Base-by-base conservation (phyloP, 64 coral and sea anemone species). In the Actinia tenebrosa region DNA sequence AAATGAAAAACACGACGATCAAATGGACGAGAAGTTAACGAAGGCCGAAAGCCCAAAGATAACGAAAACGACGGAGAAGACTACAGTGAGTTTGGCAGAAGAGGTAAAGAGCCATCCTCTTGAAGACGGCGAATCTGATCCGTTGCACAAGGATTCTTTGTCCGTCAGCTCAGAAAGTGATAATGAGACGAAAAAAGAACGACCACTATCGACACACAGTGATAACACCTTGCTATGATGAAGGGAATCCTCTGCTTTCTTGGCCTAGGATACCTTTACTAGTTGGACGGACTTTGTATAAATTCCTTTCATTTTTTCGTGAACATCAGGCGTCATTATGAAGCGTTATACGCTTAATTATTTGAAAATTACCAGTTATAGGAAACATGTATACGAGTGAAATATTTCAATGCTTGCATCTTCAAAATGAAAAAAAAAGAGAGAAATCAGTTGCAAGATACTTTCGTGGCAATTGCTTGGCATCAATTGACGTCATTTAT, bases 151-250 rank as follows among this genome's bases (percentile, higher is more conserved):
- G 42, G 69, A 75, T 30, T 27, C 25, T 6, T 14, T 75, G 69
- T 42, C 69, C 20, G 69, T 37, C 23, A 80, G 44, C 45, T 45
- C 79, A 53, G 44, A 50, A 4, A 45, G 43, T 22, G 18, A 45
- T 22, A 45, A 7, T 20, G 79, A 81, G 44, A 50, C 79, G 6
- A 81, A 54, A n/a, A 81, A 81, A 45, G 79, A 2, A 50, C 79
- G 79, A 50, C 79, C 79, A 17, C 3, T 81, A 53, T 81, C 79
- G 79, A 81, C 43, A 16, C 44, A 50, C 43, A 81, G 79, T 23
- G 11, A 81, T 52, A 81, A 81, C 79, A 81, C 79, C 18, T 1
- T 23, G 4, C 79, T 81, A 81, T 81, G 79, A 81, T 81, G 79
- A 81, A 45, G 79, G 79, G 44, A 81, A 22, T 20, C 79, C 79